Conservation (phyloP, 2,888 invertebrate genomes). For the Ceratothoa steindachneri region DNA sequence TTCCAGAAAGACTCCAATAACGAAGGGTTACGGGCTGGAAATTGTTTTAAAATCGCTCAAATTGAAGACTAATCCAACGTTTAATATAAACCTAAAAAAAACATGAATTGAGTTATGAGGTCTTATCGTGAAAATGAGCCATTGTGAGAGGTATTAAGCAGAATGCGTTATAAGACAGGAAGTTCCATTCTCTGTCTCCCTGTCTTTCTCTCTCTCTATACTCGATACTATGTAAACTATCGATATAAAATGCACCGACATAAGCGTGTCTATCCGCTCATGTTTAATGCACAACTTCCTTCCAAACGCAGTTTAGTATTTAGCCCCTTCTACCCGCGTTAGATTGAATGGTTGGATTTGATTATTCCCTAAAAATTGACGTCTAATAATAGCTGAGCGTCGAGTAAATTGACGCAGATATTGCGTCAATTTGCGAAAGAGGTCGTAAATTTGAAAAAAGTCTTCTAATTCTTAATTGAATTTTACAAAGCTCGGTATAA, state of each 20-base stretch:
- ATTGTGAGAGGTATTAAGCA: neutral
- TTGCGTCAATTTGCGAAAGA: neutral
- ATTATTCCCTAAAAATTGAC: neutral
- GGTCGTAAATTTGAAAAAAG: neutral
- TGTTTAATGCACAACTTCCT: too few relatives aligned
- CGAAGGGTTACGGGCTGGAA: neutral
- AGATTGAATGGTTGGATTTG: neutral
- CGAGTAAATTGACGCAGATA: neutral
- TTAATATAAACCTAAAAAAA: neutral
- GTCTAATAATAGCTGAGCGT: neutral
- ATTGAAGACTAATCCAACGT: constrained; percentile 5
- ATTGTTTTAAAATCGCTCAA: constrained; percentile 7
- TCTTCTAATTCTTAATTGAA: neutral
- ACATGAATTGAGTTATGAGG: neutral
- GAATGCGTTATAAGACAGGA: constrained; percentile 1
- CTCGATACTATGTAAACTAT: too few relatives aligned
- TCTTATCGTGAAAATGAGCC: neutral
- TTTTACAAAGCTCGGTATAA: neutral
- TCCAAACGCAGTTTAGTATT: too few relatives aligned
- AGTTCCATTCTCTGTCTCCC: neutral
- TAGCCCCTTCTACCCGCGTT: too few relatives aligned
- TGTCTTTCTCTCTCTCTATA: too few relatives aligned
- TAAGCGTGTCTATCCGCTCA: too few relatives aligned
- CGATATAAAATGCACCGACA: too few relatives aligned
- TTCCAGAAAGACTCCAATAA: neutral